Percentiles rank a stretch among this genome's conserved stretches.
Conservation (phyloP, 2,888 invertebrate genomes). For the Bellardia bayeri region DNA sequence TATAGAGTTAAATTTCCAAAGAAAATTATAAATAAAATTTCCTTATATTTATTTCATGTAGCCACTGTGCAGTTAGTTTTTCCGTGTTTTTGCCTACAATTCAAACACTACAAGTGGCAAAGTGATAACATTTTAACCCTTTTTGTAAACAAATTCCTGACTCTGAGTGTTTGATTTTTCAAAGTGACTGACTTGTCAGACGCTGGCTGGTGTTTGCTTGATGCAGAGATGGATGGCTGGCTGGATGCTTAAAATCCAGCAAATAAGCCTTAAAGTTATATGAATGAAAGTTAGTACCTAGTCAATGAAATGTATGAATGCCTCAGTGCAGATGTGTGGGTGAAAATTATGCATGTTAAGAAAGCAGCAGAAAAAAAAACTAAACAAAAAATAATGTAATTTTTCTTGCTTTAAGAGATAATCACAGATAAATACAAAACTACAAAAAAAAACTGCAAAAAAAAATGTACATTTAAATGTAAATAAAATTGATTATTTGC, state of each 20-base stretch:
- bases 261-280: constrained; percentile 33
- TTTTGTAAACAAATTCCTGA: constrained; percentile 72
- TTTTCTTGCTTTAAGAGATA: constrained; percentile 69
- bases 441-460: constrained; percentile 1
- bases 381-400: constrained; percentile 65
- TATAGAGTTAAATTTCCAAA: neutral
- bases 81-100: constrained; percentile 27
- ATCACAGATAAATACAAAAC: constrained; percentile 58
- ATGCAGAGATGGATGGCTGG: constrained; percentile 35
- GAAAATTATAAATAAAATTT: too few relatives aligned
- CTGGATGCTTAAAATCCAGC: constrained; percentile 20
- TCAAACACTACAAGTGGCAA: constrained; percentile 72
- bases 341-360: constrained; percentile 69
- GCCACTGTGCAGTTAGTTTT: constrained; percentile 43
- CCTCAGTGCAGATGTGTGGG: constrained; percentile 59
- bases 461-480: constrained; percentile 67
- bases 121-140: constrained; percentile 73
- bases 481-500: constrained; percentile 71
- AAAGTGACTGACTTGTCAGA: constrained; percentile 43
- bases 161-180: constrained; percentile 34
- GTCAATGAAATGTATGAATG: constrained; percentile 19
- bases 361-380: neutral
- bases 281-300: constrained; percentile 51
- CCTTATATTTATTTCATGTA: neutral
- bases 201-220: constrained; percentile 31